A percentile compares a stretch with the other conserved stretches of the same genome.
Evolutionary conservation across 2,888 invertebrate genomes (phyloP).

Genomic region (Drosophila siamana): DNA sequence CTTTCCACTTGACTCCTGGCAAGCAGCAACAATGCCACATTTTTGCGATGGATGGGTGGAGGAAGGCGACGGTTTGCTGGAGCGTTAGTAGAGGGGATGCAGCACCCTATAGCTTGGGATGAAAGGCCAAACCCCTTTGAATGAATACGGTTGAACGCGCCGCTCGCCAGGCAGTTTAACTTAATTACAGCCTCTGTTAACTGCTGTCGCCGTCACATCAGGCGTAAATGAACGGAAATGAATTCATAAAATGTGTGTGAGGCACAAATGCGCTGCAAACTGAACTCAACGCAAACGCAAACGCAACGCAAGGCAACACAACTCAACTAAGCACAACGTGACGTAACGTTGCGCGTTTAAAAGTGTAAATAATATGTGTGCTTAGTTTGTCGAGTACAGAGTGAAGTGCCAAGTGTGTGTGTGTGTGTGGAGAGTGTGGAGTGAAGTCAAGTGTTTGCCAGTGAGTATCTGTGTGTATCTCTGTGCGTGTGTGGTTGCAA

Average conservation of each 20-base stretch:
- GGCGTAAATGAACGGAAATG: conserved; percentile 81
- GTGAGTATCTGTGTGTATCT: not conserved
- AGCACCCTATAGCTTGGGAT: conserved; percentile 7
- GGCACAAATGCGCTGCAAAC: conserved; percentile 64
- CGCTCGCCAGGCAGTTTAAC: conserved; percentile 63
- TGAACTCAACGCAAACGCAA: not conserved
- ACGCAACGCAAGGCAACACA: not conserved
- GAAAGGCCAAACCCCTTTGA: conserved; percentile 17
- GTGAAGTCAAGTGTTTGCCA: conserved; percentile 7
- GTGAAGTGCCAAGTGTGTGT: conserved; percentile 10
- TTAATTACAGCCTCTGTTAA: conserved; percentile 73
- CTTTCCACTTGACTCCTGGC: conserved; percentile 10
- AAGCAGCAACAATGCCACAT: conserved; percentile 26
- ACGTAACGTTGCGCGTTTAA: conserved; percentile 77
- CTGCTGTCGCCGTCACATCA: conserved; percentile 65
- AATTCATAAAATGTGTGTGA: conserved; percentile 77
- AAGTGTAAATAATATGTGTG: conserved; percentile 80
- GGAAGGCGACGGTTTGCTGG: not conserved
- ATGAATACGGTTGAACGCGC: conserved; percentile 21
- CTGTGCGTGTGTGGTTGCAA: conserved; percentile 28
- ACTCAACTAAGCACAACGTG: conserved; percentile 56
- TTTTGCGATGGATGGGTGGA: conserved; percentile 24
- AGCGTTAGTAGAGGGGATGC: not conserved
- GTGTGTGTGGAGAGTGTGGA: conserved; percentile 16
- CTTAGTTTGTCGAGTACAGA: conserved; percentile 55